Percentiles rank a stretch among this genome's conserved stretches.
These are phyloP conservation scores for Clusia tigrina DNA, from an alignment of 2,888 invertebrate genomes.

Conservation along the genomic window DNA sequence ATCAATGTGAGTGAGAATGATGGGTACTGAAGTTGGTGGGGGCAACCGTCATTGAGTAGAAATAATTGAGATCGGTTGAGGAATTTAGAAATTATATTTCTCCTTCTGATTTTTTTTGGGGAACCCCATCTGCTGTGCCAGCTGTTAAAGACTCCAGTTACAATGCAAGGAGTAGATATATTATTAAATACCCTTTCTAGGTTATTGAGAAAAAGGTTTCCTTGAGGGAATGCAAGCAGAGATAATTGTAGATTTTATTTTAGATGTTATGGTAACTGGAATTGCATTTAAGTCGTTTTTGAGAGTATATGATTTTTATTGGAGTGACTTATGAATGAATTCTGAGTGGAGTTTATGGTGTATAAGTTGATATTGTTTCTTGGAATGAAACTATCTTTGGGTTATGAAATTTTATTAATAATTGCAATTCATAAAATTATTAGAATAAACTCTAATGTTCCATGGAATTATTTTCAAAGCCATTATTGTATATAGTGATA, in stretches of 20 bases:
- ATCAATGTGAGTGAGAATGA: constrained; percentile 17
- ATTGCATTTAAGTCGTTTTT: neutral
- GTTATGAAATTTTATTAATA: neutral
- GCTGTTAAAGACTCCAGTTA: neutral
- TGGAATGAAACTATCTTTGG: neutral
- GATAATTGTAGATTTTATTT: neutral
- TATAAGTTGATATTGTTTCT: neutral
- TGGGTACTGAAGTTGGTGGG: constrained; percentile 14
- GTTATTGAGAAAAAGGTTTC: constrained; percentile 1
- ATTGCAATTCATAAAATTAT: neutral
- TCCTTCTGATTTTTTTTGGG: too few relatives aligned
- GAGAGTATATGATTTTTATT: neutral
- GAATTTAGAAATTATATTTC: too few relatives aligned
- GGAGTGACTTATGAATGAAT: neutral
- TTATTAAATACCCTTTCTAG: neutral
- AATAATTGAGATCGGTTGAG: constrained; percentile 9
- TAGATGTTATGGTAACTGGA: neutral
- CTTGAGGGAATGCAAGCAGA: neutral
- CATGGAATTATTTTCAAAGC: neutral
- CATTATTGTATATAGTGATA: neutral
- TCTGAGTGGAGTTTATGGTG: neutral
- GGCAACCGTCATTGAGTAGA: constrained; percentile 11
- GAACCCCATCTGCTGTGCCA: too few relatives aligned
- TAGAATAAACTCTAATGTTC: neutral
- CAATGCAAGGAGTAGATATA: neutral